phyloP scores from a whole-genome alignment of 1,140 invertebrate species.

The Lordiphosa stackelbergi region DNA sequence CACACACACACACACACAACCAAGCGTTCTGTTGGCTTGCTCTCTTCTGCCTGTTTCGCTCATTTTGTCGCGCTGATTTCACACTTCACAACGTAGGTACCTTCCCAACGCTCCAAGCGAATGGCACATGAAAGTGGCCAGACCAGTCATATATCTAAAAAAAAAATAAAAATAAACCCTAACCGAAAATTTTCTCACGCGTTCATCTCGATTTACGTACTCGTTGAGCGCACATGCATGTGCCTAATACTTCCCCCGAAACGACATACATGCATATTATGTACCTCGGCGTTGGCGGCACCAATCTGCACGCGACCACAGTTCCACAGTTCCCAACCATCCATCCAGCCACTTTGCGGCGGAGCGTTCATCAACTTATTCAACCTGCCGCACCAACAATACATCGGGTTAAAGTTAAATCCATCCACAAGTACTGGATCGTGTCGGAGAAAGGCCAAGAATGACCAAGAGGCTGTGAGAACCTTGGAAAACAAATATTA shows the following conservation, averaged over 20 bases:
- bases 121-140: slow-evolving; percentile 48
- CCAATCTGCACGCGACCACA: slow-evolving; percentile 49
- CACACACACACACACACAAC: slow-evolving; percentile 34
- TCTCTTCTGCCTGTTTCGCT: slow-evolving; percentile 16
- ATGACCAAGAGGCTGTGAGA: slow-evolving; percentile 39
- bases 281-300: slow-evolving; percentile 25
- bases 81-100: slow-evolving; percentile 32
- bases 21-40: slow-evolving; percentile 29
- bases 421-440: slow-evolving; percentile 4
- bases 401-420: slow-evolving; percentile 10
- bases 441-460: slow-evolving; percentile 19
- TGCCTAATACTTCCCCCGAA: slow-evolving; percentile 18
- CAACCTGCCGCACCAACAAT: slow-evolving; percentile 13
- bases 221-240: slow-evolving; percentile 32
- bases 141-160: slow-evolving; percentile 31
- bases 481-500: slow-evolving; percentile 20
- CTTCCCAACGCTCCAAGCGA: slow-evolving; percentile 36
- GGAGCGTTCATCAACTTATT: slow-evolving; percentile 14
- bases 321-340: slow-evolving; percentile 14
- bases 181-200: slow-evolving; percentile 63
- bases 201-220: slow-evolving; percentile 61
- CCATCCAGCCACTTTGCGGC: slow-evolving; percentile 4
- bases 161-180: slow-evolving; percentile 45
- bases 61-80: slow-evolving; percentile 47
- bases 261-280: neutral